Percentiles rank a stretch among this genome's conserved stretches.
These are phyloP conservation scores for Caenorhabditis inopinata DNA, from an alignment of 1,140 invertebrate species.

Conservation along the genomic window DNA sequence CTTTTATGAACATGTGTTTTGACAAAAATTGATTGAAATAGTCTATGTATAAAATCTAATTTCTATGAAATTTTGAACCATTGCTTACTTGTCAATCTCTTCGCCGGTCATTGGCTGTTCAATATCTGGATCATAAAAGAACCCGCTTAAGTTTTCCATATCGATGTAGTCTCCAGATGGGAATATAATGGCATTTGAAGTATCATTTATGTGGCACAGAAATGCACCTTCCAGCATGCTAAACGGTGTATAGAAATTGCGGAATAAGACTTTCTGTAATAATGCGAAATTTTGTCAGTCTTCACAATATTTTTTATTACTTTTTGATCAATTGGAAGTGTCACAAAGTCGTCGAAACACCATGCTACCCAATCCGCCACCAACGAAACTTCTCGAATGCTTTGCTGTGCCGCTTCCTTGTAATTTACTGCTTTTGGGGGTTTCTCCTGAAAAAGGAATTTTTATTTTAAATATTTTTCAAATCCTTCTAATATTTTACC, in stretches of 20 bases:
- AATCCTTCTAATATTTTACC: neutral
- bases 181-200: neutral
- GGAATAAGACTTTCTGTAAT: slow-evolving; percentile 31
- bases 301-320: neutral
- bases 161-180: slow-evolving; percentile 43
- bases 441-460: neutral
- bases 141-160: neutral
- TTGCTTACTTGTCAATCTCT: neutral
- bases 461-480: neutral
- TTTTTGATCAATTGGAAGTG: slow-evolving; percentile 26
- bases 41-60: no score
- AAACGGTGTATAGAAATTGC: slow-evolving; percentile 37
- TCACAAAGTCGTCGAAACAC: slow-evolving; percentile 14
- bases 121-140: neutral
- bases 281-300: neutral
- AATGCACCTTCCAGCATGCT: slow-evolving; percentile 29
- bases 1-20: neutral
- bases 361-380: slow-evolving; percentile 33
- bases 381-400: slow-evolving; percentile 24
- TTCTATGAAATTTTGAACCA: neutral
- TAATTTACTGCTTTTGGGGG: slow-evolving; percentile 21
- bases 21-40: no score
- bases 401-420: slow-evolving; percentile 25
- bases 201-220: slow-evolving; percentile 22
- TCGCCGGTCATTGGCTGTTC: slow-evolving; percentile 21